Evolutionary conservation across 2,797 vertebrate species (phyloP).

Genomic region (Notolabrus celidotus): DNA sequence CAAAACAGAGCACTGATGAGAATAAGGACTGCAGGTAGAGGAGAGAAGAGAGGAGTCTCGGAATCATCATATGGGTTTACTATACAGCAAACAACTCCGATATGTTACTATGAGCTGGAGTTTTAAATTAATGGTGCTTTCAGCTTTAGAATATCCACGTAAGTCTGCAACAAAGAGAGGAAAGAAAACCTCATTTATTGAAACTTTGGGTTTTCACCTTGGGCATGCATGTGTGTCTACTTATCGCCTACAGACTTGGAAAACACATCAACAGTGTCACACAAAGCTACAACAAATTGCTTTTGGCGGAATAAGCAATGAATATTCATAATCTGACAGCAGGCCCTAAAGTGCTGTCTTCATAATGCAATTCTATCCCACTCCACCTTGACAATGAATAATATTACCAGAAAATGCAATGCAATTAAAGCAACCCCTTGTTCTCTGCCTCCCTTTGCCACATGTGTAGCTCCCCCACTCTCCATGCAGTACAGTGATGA

Average conservation of each 20-base stretch:
- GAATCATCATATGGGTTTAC: slow-evolving; percentile 19
- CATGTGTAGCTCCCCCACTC: slow-evolving; percentile 50
- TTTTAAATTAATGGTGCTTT: slow-evolving; percentile 40
- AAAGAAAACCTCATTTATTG: slow-evolving; percentile 36
- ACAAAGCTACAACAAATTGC: slow-evolving; percentile 71
- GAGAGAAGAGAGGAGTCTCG: slow-evolving; percentile 33
- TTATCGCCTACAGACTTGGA: slow-evolving; percentile 51
- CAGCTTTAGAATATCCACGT: slow-evolving; percentile 31
- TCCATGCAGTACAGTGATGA: slow-evolving; percentile 64
- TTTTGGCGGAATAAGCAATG: slow-evolving; percentile 68
- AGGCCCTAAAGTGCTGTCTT: slow-evolving; percentile 75
- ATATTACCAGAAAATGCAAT: slow-evolving; percentile 77
- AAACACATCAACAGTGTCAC: slow-evolving; percentile 68
- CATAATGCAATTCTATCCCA: slow-evolving; percentile 77
- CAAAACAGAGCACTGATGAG: slow-evolving; percentile 22
- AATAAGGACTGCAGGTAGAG: slow-evolving; percentile 23
- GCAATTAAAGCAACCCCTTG: slow-evolving; percentile 73
- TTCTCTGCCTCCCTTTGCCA: slow-evolving; percentile 60
- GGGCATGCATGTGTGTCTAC: slow-evolving; percentile 29
- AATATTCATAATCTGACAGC: slow-evolving; percentile 77
- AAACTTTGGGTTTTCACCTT: slow-evolving; percentile 44
- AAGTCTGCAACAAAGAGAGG: slow-evolving; percentile 12
- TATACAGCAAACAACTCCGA: slow-evolving; percentile 40
- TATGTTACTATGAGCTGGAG: slow-evolving; percentile 17
- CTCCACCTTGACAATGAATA: slow-evolving; percentile 81